Conservation (phyloP, 2,113 vertebrate genomes). For the Sinocyclocheilus rhinocerous region DNA sequence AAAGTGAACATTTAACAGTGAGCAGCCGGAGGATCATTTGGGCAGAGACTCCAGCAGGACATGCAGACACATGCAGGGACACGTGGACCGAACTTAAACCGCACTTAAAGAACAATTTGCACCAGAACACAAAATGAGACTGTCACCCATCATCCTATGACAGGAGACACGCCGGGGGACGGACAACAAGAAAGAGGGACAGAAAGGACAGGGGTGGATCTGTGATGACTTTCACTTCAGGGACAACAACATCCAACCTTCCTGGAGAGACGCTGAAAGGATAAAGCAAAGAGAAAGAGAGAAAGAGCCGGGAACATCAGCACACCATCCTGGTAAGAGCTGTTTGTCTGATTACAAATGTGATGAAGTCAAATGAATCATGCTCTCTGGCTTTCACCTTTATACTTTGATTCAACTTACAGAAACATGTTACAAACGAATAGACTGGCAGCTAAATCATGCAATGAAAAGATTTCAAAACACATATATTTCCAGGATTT, state of each 20-base stretch:
- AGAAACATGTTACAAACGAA: neutral
- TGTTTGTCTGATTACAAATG: neutral
- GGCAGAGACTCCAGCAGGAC: constrained; percentile 1
- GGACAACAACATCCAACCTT: neutral
- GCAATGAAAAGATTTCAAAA: neutral
- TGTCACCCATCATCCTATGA: constrained; percentile 5
- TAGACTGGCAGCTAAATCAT: neutral
- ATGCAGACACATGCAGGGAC: neutral
- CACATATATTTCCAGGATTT: neutral
- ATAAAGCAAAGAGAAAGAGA: neutral
- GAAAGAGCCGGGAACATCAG: neutral
- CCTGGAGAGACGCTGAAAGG: neutral
- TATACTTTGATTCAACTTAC: neutral
- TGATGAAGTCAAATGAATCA: neutral
- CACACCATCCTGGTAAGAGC: neutral
- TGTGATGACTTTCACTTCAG: constrained; percentile 10
- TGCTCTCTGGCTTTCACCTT: neutral
- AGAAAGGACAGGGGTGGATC: neutral
- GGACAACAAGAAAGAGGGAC: constrained; percentile 15
- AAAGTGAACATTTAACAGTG: neutral
- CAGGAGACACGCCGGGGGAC: neutral
- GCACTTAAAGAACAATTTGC: neutral
- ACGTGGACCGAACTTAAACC: neutral
- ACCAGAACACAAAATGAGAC: neutral
- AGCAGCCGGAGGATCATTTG: neutral